Evolutionary conservation across 2,113 vertebrate species (phyloP), one percentile per base, ranked within the genome.

Genomic region (Stegastes partitus): DNA sequence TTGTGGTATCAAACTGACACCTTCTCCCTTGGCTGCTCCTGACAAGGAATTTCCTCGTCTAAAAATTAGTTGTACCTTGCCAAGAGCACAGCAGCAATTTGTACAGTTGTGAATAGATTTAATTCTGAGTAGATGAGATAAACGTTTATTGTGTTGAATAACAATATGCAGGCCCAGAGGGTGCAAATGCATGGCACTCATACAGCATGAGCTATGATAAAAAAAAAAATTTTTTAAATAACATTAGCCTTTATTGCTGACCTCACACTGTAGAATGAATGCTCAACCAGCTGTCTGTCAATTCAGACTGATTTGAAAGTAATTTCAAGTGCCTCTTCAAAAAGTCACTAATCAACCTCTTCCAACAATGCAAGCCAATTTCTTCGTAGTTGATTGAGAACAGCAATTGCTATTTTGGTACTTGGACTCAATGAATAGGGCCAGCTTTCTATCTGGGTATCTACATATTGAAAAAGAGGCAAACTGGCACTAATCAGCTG

Each of bases 1-100:
- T 68, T 22, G 75, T 63, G 81, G 72, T 77, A 88, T 93, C 91
- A 91, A 88, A 92, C 86, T 91, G 90, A 94, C 92, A 92, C 88
- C 81, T 94, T 87, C 85, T 92, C 92, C 93, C 92, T 89, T 87
- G 93, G 92, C 92, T 93, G 91, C 89, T 87, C 89, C 91, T 92
- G 92, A 93, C 92, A 93, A 92, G 89, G 86, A 90, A 84, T 88
- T 90, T 92, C 87, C 90, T 90, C 79, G 31, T 92, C 81, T 77
- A 79, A 86, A 89, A 89, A 93, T 92, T 92, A 54, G 91, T 87
- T 55, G 84, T 54, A 81, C 73, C 79, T 84, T 74, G 85, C 85
- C 84, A 77, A 77, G 67, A 92, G 87, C 86, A 68, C 78, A 57
- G 82, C 45, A 15, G 89, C 87, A 91, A 93, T 93, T 93, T 93